Evolutionary conservation across 2,797 vertebrate genomes (phyloP).

Genomic region (Ara ararauna): DNA sequence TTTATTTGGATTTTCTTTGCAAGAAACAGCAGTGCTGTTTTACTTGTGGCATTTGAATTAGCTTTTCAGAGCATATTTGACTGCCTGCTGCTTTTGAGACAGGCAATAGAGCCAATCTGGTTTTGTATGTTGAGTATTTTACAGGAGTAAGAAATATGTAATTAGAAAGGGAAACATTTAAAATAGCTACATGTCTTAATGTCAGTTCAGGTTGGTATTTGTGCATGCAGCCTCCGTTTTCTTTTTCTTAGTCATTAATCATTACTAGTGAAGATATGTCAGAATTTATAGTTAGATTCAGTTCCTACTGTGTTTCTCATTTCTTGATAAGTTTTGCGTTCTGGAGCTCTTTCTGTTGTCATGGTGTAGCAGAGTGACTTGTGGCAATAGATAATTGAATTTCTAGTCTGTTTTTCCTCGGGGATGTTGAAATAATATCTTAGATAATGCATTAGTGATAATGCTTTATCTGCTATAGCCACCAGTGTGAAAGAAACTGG

Average conservation of each 20-base stretch:
- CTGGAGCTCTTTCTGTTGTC: constrained; percentile 17
- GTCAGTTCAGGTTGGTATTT: constrained; percentile 59
- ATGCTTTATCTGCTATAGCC: neutral
- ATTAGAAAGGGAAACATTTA: constrained; percentile 77
- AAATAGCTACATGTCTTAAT: constrained; percentile 77
- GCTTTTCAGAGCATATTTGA: constrained; percentile 58
- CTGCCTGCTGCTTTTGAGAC: constrained; percentile 61
- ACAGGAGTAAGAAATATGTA: constrained; percentile 74
- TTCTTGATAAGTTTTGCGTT: constrained; percentile 43
- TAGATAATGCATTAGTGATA: constrained; percentile 16
- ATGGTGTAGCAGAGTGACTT: neutral
- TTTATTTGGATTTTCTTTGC: constrained; percentile 46
- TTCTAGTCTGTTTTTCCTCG: constrained; percentile 43
- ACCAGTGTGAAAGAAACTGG: neutral
- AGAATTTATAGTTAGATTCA: constrained; percentile 54
- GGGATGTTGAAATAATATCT: constrained; percentile 14
- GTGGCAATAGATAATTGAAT: constrained; percentile 47
- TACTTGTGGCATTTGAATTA: constrained; percentile 69
- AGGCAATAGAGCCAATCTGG: constrained; percentile 37
- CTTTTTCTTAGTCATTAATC: constrained; percentile 76
- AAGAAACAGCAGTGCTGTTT: constrained; percentile 33
- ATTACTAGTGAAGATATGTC: constrained; percentile 67
- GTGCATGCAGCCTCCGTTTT: constrained; percentile 25
- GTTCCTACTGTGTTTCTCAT: constrained; percentile 56
- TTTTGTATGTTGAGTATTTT: constrained; percentile 64